A percentile compares a stretch with the other conserved stretches of the same genome.
Evolutionary conservation across 2,113 vertebrate genomes (phyloP).

Genomic region (Nothocercus nigrocapillus): DNA sequence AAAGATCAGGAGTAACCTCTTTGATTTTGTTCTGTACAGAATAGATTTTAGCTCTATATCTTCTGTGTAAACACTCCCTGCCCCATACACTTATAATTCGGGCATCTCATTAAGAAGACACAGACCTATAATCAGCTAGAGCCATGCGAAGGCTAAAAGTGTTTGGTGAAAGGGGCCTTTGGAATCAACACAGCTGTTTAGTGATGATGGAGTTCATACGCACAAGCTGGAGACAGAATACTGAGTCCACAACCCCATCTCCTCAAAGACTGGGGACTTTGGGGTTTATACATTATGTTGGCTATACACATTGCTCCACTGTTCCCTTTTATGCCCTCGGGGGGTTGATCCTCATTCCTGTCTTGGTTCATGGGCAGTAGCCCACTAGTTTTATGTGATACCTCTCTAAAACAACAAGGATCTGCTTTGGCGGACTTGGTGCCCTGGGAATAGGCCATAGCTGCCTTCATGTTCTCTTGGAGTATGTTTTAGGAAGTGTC

Average conservation of each 20-base stretch:
- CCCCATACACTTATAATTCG: slow-evolving; percentile 20
- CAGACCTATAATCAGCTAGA: slow-evolving; percentile 57
- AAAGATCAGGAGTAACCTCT: slow-evolving; percentile 24
- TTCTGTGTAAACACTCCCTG: slow-evolving; percentile 34
- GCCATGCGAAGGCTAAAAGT: slow-evolving; percentile 61
- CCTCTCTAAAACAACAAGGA: slow-evolving; percentile 49
- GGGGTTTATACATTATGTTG: slow-evolving; percentile 41
- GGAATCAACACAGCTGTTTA: slow-evolving; percentile 53
- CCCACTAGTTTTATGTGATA: slow-evolving; percentile 30
- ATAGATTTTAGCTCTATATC: slow-evolving; percentile 56
- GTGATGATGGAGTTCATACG: slow-evolving; percentile 51
- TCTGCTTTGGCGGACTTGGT: slow-evolving; percentile 57
- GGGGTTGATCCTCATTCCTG: slow-evolving; percentile 47
- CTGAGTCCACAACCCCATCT: slow-evolving; percentile 27
- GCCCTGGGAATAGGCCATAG: slow-evolving; percentile 49
- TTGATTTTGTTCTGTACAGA: slow-evolving; percentile 60
- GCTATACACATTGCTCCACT: slow-evolving; percentile 41
- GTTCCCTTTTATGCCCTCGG: background rate
- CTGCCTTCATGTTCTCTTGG: slow-evolving; percentile 60
- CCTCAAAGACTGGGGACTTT: slow-evolving; percentile 42
- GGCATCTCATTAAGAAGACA: slow-evolving; percentile 46
- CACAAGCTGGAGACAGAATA: slow-evolving; percentile 49
- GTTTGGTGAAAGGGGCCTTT: slow-evolving; percentile 46
- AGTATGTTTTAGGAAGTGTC: slow-evolving; percentile 55
- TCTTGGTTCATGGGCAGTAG: slow-evolving; percentile 33